Conservation (phyloP, 2,113 vertebrate species). For the Salvator merianae region DNA sequence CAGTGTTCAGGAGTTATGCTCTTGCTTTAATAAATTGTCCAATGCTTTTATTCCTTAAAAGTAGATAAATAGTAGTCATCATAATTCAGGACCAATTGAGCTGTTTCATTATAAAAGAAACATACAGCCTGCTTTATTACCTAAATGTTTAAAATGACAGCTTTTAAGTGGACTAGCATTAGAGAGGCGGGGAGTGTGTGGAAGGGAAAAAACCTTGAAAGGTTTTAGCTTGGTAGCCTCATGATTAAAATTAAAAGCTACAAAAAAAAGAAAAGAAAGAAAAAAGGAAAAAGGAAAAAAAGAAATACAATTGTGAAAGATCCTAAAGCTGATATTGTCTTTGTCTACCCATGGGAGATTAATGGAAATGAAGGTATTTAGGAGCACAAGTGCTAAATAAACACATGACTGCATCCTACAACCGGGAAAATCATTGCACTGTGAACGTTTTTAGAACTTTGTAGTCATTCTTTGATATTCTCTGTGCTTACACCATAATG, state of each 20-base stretch:
- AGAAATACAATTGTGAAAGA: neutral
- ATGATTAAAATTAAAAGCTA: conserved; percentile 3
- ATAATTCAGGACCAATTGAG: conserved; percentile 72
- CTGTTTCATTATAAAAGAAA: conserved; percentile 65
- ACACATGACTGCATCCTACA: accelerated
- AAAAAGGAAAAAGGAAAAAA: too few species aligned
- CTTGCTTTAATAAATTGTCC: conserved; percentile 81
- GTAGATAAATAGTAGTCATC: conserved; percentile 71
- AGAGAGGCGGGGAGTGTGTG: conserved; percentile 6
- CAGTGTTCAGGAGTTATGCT: conserved; percentile 73
- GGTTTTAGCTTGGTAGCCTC: conserved; percentile 28
- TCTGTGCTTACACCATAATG: neutral
- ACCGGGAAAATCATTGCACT: neutral
- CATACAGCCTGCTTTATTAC: conserved; percentile 58
- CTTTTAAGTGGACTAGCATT: conserved; percentile 57
- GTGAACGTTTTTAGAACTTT: neutral
- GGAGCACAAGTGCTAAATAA: neutral
- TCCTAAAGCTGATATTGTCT: neutral
- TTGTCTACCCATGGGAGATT: neutral
- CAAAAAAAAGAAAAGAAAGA: neutral
- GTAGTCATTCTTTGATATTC: neutral
- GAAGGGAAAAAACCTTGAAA: conserved; percentile 18
- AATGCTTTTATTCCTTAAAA: conserved; percentile 75
- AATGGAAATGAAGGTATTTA: neutral
- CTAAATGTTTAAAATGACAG: conserved; percentile 49